Conservation (phyloP, 2,797 vertebrate genomes). For the Falco novaeseelandiae region DNA sequence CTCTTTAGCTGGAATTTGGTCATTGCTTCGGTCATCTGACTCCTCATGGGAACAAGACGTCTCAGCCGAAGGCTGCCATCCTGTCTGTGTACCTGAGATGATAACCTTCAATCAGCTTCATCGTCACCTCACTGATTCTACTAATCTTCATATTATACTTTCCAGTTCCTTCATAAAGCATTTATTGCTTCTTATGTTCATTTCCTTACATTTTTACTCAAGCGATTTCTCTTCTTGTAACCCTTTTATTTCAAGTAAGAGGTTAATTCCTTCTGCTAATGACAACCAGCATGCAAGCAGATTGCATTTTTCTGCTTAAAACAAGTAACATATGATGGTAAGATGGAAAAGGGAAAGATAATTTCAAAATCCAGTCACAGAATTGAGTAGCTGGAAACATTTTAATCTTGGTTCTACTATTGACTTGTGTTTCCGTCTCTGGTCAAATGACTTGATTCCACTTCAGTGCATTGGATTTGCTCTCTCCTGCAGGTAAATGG, state of each 20-base stretch:
- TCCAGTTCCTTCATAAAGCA: background rate
- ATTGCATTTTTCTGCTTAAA: background rate
- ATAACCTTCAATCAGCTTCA: background rate
- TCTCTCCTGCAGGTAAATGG: background rate
- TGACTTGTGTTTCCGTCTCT: background rate
- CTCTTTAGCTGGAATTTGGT: background rate
- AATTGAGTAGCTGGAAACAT: background rate
- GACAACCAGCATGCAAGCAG: background rate
- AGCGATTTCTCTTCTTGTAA: background rate
- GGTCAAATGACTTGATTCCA: background rate
- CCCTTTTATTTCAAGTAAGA: background rate
- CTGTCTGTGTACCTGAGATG: background rate
- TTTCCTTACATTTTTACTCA: background rate
- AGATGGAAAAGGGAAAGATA: background rate
- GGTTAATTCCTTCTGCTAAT: background rate
- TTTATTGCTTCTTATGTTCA: background rate
- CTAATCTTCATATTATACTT: background rate
- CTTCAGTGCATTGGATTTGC: background rate
- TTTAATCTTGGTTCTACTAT: background rate
- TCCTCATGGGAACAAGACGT: background rate
- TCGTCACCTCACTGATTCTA: background rate
- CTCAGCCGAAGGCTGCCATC: background rate
- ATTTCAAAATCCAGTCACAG: background rate
- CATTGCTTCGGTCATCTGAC: background rate
- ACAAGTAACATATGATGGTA: background rate